Evolutionary conservation across 2,113 vertebrate genomes (phyloP), one percentile per base, ranked within the genome.

Genomic region (Poecilia latipinna): DNA sequence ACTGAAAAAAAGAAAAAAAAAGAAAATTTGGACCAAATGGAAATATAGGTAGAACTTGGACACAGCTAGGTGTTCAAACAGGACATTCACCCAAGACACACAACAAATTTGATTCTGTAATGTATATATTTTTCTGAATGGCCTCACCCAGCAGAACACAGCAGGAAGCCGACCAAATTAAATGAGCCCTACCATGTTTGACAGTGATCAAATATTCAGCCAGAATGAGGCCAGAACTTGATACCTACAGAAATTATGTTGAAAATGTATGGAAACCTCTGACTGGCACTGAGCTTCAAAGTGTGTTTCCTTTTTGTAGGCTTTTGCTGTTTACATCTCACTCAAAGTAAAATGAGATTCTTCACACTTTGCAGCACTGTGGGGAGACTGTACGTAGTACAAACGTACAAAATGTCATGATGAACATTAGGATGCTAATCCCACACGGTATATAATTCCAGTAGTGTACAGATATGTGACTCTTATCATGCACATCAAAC

Each of bases 401-500:
- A 57, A 57, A n/a, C 8, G 3, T 26, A 26, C 33, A 48, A 17
- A 39, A 22, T 71, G 39, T 74, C 32, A 3, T 8, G 26, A 51
- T 65, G 12, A 33, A 19, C 33, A 65, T 35, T 35, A 35, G 42
- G 67, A 64, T 31, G 28, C 8, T 32, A n/a, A 72, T 62, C 81
- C 61, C 67, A 63, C 79, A 63, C 74, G 12, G 62, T 22, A 32
- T 35, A 51, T n/a, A n/a, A 32, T 65, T 19, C 73, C 70, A 88
- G 80, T 72, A 72, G 80, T 85, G 82, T 87, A 74, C 71, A 83
- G 31, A 33, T 62, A n/a, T 66, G 2, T 68, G 32, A 61, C 26
- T 71, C 1, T 33, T 15, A 74, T 48, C 44, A 72, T 76, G 69
- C 74, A 32, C 48, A 2, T 82, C 65, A 75, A 57, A 62, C 33